Evolutionary conservation across 2,113 vertebrate species (phyloP).

Genomic region (Nannobrachium achirus): DNA sequence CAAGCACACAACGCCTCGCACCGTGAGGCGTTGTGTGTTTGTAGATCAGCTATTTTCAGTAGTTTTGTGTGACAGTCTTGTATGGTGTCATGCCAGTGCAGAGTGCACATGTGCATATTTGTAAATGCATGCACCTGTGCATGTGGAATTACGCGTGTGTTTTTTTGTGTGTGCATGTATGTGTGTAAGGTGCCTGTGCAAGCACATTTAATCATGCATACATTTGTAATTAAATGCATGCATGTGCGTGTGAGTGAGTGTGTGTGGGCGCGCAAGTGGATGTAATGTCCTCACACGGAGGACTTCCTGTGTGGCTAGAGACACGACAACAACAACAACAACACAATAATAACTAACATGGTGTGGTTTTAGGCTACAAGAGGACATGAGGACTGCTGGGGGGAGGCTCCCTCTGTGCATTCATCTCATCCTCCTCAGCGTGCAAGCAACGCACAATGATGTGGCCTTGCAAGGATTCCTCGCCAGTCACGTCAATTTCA

Average conservation of each 20-base stretch:
- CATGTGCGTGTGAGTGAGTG: background rate
- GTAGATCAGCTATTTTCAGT: no score
- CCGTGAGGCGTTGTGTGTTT: no score
- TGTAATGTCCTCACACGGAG: no score
- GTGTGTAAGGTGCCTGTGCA: background rate
- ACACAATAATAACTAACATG: no score
- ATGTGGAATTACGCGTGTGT: conserved; percentile 15
- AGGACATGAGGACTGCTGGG: no score
- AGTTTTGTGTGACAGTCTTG: no score
- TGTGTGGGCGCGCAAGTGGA: background rate
- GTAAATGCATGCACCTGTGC: conserved; percentile 24
- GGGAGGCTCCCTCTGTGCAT: background rate
- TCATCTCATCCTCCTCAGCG: conserved; percentile 3
- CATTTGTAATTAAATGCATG: background rate
- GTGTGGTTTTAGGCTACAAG: no score
- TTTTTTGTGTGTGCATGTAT: conserved; percentile 7
- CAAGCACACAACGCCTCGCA: no score
- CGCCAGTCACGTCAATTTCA: conserved; percentile 8
- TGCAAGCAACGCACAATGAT: conserved; percentile 17
- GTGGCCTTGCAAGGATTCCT: conserved; percentile 8
- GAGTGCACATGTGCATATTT: conserved; percentile 34
- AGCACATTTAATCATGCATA: background rate
- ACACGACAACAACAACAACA: no score
- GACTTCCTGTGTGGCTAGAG: no score
- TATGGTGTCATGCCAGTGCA: no score